A percentile compares a stretch with the other conserved stretches of the same genome.
Conservation (phyloP, 2,797 vertebrate genomes). For the Hoplostethus atlanticus region DNA sequence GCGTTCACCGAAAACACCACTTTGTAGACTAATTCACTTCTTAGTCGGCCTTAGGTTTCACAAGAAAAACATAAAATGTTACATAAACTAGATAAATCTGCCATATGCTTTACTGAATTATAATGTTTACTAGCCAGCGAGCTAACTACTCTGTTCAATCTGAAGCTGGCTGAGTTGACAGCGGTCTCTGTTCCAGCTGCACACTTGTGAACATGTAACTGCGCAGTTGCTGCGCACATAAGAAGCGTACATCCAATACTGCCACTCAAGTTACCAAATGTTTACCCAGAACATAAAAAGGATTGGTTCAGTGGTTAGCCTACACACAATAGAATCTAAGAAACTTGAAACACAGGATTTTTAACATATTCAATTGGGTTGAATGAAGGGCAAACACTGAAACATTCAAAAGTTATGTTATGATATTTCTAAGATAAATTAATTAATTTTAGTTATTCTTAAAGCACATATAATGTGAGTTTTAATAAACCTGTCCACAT, state of each 20-base stretch:
- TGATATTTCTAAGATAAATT: too few species aligned
- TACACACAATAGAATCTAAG: too few species aligned
- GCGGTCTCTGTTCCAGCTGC: conserved; percentile 51
- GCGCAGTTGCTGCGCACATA: conserved; percentile 60
- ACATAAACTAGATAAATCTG: neutral
- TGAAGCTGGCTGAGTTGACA: conserved; percentile 55
- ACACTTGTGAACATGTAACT: conserved; percentile 55
- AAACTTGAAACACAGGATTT: too few species aligned
- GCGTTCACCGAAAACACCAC: conserved; percentile 19
- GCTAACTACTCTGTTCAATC: conserved; percentile 59
- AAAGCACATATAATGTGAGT: too few species aligned
- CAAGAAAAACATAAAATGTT: neutral
- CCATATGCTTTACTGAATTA: neutral
- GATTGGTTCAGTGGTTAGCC: too few species aligned
- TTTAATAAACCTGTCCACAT: too few species aligned
- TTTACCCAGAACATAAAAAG: neutral
- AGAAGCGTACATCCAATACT: conserved; percentile 28
- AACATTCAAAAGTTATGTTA: too few species aligned
- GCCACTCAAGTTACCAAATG: neutral
- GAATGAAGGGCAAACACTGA: too few species aligned
- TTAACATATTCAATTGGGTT: too few species aligned
- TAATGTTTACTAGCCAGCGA: conserved; percentile 36
- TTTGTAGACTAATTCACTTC: neutral
- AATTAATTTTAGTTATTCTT: too few species aligned
- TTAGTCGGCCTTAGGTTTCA: neutral